These are phyloP conservation scores for Boulengeromyrus knoepffleri DNA, from an alignment of 2,113 vertebrate species.

Conservation along the genomic window DNA sequence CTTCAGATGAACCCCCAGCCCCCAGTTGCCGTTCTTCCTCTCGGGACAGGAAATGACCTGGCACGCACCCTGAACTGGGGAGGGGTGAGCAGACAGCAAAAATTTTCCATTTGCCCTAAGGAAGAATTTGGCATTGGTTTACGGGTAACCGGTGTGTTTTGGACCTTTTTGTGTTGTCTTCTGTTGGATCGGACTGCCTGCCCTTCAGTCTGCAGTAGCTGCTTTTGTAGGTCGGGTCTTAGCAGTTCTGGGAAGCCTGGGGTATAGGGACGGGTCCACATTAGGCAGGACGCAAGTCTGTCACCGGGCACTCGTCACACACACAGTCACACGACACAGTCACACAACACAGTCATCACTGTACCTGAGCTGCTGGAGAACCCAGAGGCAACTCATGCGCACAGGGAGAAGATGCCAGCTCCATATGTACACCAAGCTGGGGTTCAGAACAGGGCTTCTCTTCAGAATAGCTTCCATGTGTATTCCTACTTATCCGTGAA, in stretches of 20 bases:
- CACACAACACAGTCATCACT: neutral
- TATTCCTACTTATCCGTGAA: neutral
- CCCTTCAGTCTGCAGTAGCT: neutral
- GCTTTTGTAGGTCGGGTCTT: neutral
- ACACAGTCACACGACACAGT: neutral
- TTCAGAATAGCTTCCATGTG: neutral
- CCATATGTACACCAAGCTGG: neutral
- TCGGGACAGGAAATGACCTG: slow-evolving; percentile 96
- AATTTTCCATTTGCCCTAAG: neutral
- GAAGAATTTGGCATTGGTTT: neutral
- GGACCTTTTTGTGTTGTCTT: neutral
- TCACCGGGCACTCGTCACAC: neutral
- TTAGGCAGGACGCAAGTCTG: neutral
- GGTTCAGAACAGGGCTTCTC: neutral
- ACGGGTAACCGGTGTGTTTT: neutral
- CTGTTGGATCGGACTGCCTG: neutral
- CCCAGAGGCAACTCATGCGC: neutral
- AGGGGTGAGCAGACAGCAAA: slow-evolving; percentile 68
- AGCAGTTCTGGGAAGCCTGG: neutral
- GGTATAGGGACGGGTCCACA: neutral
- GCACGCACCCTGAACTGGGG: slow-evolving; percentile 98
- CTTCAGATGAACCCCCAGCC: slow-evolving; percentile 87
- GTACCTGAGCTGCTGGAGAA: neutral
- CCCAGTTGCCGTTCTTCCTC: slow-evolving; percentile 90
- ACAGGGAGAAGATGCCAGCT: neutral